Conservation (phyloP, 2,888 invertebrate genomes). For the Ommatoiulus sabulosus region DNA sequence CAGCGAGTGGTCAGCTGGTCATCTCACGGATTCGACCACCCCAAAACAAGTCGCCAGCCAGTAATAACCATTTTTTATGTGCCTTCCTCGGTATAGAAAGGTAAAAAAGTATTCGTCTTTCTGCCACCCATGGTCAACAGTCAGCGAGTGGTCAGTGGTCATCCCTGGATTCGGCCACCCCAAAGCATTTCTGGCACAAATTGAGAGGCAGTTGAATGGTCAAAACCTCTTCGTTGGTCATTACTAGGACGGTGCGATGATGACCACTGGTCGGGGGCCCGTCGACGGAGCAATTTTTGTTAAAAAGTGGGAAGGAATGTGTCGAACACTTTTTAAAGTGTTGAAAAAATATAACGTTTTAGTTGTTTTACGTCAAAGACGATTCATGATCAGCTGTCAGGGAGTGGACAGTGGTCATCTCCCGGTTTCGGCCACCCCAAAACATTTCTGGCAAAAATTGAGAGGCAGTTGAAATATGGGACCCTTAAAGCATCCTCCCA, state of each 20-base stretch:
- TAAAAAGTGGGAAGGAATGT: too few species aligned
- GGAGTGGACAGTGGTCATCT: conserved; percentile 1
- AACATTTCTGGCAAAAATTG: not conserved
- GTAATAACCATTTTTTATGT: not conserved
- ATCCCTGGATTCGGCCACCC: not conserved
- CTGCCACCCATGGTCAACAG: conserved; percentile 19
- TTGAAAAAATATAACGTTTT: too few species aligned
- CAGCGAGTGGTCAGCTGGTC: conserved; percentile 7
- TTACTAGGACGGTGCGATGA: too few species aligned
- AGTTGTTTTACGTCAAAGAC: too few species aligned
- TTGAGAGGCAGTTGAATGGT: too few species aligned
- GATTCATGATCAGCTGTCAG: conserved; percentile 21
- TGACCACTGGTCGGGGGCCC: too few species aligned
- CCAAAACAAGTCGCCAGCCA: not conserved
- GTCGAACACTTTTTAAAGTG: too few species aligned
- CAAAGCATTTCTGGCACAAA: not conserved
- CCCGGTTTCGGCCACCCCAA: not conserved
- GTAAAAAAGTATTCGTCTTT: not conserved
- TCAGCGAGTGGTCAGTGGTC: conserved; percentile 9
- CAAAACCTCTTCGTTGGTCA: too few species aligned
- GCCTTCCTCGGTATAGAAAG: not conserved
- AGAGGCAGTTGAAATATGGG: too few species aligned
- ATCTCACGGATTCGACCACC: not conserved
- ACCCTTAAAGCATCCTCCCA: too few species aligned
- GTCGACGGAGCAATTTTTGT: too few species aligned